These are phyloP conservation scores for Nephrotoma guestfalica DNA, from an alignment of 2,888 invertebrate genomes.

Conservation along the genomic window DNA sequence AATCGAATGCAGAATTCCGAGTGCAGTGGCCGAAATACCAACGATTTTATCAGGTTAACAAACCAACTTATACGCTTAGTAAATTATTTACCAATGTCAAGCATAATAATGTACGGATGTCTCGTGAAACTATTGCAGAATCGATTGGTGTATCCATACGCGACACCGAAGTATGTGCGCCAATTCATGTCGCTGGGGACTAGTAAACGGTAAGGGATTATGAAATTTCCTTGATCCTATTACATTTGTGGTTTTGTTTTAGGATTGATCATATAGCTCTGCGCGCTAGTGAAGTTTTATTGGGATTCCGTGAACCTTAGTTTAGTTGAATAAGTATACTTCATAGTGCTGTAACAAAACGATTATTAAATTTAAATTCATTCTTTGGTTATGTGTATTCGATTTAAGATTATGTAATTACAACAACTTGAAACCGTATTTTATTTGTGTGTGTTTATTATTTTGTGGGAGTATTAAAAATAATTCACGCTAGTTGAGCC, in stretches of 20 bases:
- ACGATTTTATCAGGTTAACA: not conserved
- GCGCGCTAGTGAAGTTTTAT: not conserved
- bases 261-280: not conserved
- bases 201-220: not conserved
- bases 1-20: not conserved
- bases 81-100: not conserved
- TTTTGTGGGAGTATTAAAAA: too few species aligned
- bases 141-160: not conserved
- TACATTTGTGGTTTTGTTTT: not conserved
- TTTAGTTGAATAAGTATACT: too few species aligned
- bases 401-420: too few species aligned
- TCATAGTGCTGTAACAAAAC: too few species aligned
- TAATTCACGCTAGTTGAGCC: too few species aligned
- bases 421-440: too few species aligned
- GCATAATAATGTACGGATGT: not conserved
- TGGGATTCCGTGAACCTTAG: not conserved
- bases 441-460: too few species aligned
- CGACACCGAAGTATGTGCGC: not conserved
- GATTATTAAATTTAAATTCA: too few species aligned
- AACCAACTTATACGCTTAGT: not conserved
- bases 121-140: not conserved
- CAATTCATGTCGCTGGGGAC: not conserved
- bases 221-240: not conserved
- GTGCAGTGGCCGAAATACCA: not conserved
- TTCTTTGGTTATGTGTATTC: too few species aligned